phyloP scores from a whole-genome alignment of 2,888 invertebrate species.

The Caenorhabditis angaria region DNA sequence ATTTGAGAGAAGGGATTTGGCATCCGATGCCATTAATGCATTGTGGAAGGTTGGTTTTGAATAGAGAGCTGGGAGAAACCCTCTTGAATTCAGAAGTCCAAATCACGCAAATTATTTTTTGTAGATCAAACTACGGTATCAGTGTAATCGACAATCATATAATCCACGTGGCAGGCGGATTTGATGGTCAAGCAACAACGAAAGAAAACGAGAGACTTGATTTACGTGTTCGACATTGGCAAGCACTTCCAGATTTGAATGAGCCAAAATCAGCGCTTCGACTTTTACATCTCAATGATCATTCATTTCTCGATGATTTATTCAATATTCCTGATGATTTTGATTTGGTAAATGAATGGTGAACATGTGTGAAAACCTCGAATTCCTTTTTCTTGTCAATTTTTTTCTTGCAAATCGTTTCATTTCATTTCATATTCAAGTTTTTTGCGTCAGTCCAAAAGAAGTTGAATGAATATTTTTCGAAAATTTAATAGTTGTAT shows the following conservation, averaged over 20 bases:
- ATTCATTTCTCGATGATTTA: constrained; percentile 37
- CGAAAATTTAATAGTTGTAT: too few species aligned
- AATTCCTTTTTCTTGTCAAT: not conserved
- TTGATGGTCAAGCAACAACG: constrained; percentile 44
- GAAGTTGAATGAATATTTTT: too few species aligned
- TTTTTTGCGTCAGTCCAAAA: too few species aligned
- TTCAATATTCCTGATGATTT: constrained; percentile 31
- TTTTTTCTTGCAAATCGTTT: not conserved
- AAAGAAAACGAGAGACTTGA: constrained; percentile 37
- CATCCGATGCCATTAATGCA: constrained; percentile 42
- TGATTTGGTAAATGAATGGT: constrained; percentile 25
- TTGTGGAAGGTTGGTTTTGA: constrained; percentile 18
- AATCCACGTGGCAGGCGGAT: constrained; percentile 51
- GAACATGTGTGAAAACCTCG: not conserved
- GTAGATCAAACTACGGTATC: constrained; percentile 36
- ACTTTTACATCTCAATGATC: constrained; percentile 34
- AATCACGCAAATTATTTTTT: not conserved
- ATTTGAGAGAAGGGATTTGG: constrained; percentile 48
- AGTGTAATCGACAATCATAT: constrained; percentile 15
- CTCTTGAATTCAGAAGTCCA: not conserved
- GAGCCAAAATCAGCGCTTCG: constrained; percentile 44
- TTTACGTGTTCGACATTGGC: constrained; percentile 29
- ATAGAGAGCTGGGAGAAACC: not conserved
- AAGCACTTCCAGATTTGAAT: constrained; percentile 32
- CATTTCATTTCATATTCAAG: not conserved